Evolutionary conservation across 2,113 vertebrate genomes (phyloP).

Genomic region (Heterochromis multidens): DNA sequence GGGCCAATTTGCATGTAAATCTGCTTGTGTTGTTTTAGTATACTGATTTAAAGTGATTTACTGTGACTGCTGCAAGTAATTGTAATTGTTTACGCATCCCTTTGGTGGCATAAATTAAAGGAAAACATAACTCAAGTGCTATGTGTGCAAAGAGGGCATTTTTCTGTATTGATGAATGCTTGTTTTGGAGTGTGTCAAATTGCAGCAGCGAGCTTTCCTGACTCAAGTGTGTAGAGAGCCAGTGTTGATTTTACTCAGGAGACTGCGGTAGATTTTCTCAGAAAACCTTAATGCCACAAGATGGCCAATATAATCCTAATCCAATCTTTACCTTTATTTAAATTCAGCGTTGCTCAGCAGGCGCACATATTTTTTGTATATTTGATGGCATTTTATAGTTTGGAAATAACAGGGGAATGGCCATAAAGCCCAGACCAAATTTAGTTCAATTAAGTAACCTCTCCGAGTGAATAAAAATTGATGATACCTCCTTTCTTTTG

Average conservation of each 20-base stretch:
- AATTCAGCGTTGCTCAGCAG: neutral
- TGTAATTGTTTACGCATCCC: slow-evolving; percentile 62
- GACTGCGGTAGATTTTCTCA: slow-evolving; percentile 12
- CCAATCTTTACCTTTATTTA: slow-evolving; percentile 27
- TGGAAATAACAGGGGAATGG: slow-evolving; percentile 1
- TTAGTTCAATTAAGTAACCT: neutral
- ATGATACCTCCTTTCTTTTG: neutral
- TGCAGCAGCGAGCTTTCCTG: neutral
- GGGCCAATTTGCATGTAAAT: slow-evolving; percentile 67
- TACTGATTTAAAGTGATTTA: slow-evolving; percentile 64
- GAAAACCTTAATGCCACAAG: slow-evolving; percentile 16
- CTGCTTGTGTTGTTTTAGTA: slow-evolving; percentile 54
- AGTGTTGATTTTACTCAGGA: slow-evolving; percentile 25
- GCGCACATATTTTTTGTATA: neutral
- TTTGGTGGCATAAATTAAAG: slow-evolving; percentile 62
- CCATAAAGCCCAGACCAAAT: neutral
- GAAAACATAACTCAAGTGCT: slow-evolving; percentile 50
- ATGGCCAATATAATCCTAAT: slow-evolving; percentile 24
- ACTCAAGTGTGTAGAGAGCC: neutral
- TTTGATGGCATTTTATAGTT: slow-evolving; percentile 20
- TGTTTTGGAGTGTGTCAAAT: neutral
- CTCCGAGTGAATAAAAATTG: neutral
- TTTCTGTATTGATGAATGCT: slow-evolving; percentile 39
- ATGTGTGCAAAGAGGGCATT: slow-evolving; percentile 31
- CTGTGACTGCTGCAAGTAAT: slow-evolving; percentile 56